Percentiles rank a stretch among this genome's conserved stretches.
phyloP scores from a whole-genome alignment of 2,888 invertebrate genomes.

The Phalangium opilio region DNA sequence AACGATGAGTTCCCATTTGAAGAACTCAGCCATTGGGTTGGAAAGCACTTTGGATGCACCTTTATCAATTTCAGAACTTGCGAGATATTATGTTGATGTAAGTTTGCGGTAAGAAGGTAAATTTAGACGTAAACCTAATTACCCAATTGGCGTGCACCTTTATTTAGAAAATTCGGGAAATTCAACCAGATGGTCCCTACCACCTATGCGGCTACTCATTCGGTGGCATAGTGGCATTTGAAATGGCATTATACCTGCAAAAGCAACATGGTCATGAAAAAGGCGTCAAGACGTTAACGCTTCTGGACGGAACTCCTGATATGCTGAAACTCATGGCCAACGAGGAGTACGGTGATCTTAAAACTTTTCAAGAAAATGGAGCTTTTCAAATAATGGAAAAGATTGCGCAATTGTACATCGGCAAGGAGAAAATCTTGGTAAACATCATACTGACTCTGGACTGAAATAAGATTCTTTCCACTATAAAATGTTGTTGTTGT shows the following conservation, averaged over 20 bases:
- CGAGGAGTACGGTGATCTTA: too few species aligned
- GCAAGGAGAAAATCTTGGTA: too few species aligned
- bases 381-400: too few species aligned
- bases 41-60: conserved; percentile 71
- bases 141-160: too few species aligned
- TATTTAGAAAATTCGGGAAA: conserved; percentile 46
- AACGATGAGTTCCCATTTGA: conserved; percentile 52
- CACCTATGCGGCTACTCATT: conserved; percentile 86
- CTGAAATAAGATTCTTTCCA: too few species aligned
- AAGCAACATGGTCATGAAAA: neutral
- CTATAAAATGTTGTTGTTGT: too few species aligned
- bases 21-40: conserved; percentile 67
- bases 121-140: too few species aligned
- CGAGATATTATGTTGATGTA: conserved; percentile 36
- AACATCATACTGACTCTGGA: too few species aligned
- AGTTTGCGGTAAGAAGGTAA: neutral
- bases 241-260: conserved; percentile 60
- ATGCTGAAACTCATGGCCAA: conserved; percentile 47
- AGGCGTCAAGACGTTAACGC: conserved; percentile 42
- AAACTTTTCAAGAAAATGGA: too few species aligned
- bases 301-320: conserved; percentile 79
- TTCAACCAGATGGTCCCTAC: conserved; percentile 70
- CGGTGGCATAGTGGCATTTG: conserved; percentile 85
- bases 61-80: conserved; percentile 49
- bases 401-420: too few species aligned